Percentiles rank a stretch among this genome's conserved stretches.
These are phyloP conservation scores for Zoanthus gigantus DNA, from an alignment of 92 coral and sea anemone species.

Conservation along the genomic window DNA sequence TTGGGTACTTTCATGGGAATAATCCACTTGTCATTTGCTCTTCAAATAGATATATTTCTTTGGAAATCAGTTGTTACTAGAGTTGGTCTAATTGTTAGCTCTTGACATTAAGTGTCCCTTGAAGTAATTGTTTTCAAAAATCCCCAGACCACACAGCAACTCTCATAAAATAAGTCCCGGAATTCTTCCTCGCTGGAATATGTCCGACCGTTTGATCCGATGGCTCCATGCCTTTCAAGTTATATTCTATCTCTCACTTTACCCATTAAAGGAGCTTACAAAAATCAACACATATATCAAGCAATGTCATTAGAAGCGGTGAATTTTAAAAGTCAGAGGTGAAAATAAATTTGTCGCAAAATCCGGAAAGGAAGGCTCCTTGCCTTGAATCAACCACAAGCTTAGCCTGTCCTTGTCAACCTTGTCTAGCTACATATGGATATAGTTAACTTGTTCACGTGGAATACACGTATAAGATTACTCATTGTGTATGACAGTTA, in stretches of 20 bases:
- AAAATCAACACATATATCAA: neutral
- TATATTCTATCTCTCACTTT: neutral
- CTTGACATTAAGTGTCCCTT: neutral
- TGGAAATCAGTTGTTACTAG: neutral
- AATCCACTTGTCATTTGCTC: conserved; percentile 1
- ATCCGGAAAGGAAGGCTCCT: conserved; percentile 16
- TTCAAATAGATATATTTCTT: neutral
- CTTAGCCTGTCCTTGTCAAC: neutral
- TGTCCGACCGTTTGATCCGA: conserved; percentile 41
- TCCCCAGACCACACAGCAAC: conserved; percentile 42
- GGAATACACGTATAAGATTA: neutral
- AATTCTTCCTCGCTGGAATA: conserved; percentile 1
- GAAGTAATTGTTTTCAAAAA: neutral
- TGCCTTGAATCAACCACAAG: neutral
- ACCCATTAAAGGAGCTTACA: neutral
- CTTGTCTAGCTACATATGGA: conserved; percentile 16
- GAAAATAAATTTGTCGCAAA: neutral
- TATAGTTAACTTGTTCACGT: neutral
- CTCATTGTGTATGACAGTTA: neutral
- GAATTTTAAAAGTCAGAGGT: neutral
- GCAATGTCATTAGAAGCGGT: neutral
- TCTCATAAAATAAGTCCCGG: neutral
- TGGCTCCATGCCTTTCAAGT: neutral
- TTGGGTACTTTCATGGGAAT: no score
- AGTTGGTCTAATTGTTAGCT: neutral